Base-by-base conservation (phyloP, 1,140 invertebrate species). In the Drosophila busckii region DNA sequence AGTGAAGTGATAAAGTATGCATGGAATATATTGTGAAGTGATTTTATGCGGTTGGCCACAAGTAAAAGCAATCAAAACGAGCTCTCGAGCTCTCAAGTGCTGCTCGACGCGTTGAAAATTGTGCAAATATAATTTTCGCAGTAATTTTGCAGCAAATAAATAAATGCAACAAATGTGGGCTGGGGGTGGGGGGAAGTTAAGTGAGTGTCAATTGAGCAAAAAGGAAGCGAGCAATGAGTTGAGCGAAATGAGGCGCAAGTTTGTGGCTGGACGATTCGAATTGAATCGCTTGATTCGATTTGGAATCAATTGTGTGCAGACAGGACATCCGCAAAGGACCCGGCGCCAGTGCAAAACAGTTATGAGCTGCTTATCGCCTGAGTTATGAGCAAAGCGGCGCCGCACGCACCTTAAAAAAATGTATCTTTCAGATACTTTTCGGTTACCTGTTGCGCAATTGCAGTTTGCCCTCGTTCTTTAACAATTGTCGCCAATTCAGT, bases 71-170 rank as follows among this genome's bases (percentile, higher is more conserved):
- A 69, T 56, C 64, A 69, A 68, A 70, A 70, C 56, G 62, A 78
- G 63, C 35, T n/a, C n/a, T n/a, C n/a, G n/a, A 49, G 38, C 66
- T 50, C 53, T 73, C 53, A 35, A 80, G 63, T 46, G 62, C 40
- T 13, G 28, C 9, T 25, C n/a, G n/a, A n/a, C n/a, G n/a, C 20
- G 38, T 19, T 48, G 37, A 42, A 56, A 62, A 62, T 68, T 80
- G 68, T 76, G 69, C 68, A 78, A 78, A 78, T 80, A 78, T 78
- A 80, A 78, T 78, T 80, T 71, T 56, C 73, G 61, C 68, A 73
- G 42, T 64, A 58, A 49, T 42, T 53, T 63, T 75, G n/a, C 68
- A 58, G 56, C 56, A 73, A 67, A 71, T 73, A 73, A 78, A 68
- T 68, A 70, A 78, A 78, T 60, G 60, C 65, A 75, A 64, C 35